A percentile compares a stretch with the other conserved stretches of the same genome.
phyloP scores from a whole-genome alignment of 2,113 vertebrate genomes.

The Sturnira hondurensis region DNA sequence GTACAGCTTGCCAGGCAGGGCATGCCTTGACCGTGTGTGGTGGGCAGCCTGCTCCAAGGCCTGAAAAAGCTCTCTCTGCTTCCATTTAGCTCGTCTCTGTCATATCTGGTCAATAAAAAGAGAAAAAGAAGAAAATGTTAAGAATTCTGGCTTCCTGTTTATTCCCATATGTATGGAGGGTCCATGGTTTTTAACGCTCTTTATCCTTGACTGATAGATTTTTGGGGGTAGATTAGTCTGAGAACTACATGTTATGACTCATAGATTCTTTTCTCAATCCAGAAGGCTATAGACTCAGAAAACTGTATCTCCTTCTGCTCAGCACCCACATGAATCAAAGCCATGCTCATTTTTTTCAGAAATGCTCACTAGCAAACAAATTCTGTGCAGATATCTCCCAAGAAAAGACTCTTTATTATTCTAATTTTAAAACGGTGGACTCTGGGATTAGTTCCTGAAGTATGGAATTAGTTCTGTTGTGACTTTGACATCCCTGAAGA shows the following conservation, averaged over 20 bases:
- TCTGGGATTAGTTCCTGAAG: background rate
- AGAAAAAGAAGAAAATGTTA: background rate
- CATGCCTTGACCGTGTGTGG: fast-evolving
- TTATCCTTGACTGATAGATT: background rate
- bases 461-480: background rate
- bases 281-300: background rate
- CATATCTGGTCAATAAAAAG: background rate
- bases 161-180: fast-evolving
- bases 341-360: background rate
- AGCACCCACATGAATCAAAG: background rate
- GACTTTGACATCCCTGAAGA: background rate
- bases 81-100: no score
- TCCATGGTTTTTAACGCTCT: background rate
- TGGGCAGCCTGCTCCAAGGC: fast-evolving
- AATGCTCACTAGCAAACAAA: background rate
- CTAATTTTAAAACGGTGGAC: background rate
- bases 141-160: background rate
- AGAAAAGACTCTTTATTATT: background rate
- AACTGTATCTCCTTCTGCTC: background rate
- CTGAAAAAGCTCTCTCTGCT: no score
- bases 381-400: background rate
- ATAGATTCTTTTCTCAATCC: background rate
- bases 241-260: fast-evolving
- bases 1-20: fast-evolving
- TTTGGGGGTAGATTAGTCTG: background rate